Base-by-base conservation (phyloP, 2,113 vertebrate genomes). In the Polypterus senegalus region DNA sequence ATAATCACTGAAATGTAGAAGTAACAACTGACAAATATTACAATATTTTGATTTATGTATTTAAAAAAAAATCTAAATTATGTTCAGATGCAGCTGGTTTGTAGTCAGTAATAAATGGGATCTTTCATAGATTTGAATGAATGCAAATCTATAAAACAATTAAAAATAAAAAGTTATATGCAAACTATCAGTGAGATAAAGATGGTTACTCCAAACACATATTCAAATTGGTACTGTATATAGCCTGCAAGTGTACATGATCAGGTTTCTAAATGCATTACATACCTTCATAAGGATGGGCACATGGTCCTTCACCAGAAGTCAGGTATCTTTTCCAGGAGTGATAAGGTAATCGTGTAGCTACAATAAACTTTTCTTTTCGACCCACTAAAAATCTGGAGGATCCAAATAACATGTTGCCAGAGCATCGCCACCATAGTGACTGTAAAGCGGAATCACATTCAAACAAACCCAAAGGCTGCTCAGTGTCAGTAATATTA, bases 281-380 rank as follows among this genome's bases (percentile, higher is more conserved):
- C 44, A 58, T 54, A 63, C 95, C 92, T 90, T 92, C 81, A 65
- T 91, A 90, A 0, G 85, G 88, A 62, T 79, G 73, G 5, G 93
- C 86, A 69, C 94, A 97, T 48, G 95, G 82, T 6, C 83, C 80
- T 71, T 88, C 88, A 62, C 70, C 74, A 0, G 71, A 72, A 0
- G 88, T 90, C 76, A 79, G 75, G 55, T 87, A 90, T 67, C 81
- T 74, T 67, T 81, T 87, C 93, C 92, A 97, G 9, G 75, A 73
- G 51, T 79, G 69, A 45, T 73, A n/a, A 3, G 77, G 69, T 4
- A 67, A 69, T 66, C 75, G 76, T 47, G 84, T 89, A 0, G 85
- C 90, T 62, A 88, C 84, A 64, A 97, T 63, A 68, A 78, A 73
- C 10, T 72, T 64, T 9, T 77, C 74, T 47, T 82, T 71, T 58